These are phyloP conservation scores for Apis florea DNA, from an alignment of 1,140 invertebrate genomes.

Conservation along the genomic window DNA sequence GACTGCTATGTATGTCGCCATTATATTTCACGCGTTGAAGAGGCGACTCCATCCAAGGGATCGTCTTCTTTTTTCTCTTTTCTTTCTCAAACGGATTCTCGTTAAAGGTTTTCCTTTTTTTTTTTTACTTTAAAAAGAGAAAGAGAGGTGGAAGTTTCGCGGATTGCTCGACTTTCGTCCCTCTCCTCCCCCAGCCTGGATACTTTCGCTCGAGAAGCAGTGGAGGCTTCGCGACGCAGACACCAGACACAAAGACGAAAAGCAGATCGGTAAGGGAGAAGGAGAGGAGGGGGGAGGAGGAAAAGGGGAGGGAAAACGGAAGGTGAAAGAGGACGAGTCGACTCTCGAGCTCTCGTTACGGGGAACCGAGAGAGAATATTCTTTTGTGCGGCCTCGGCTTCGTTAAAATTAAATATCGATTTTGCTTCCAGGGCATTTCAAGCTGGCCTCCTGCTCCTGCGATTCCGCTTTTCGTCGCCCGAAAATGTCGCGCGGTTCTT, in stretches of 20 bases:
- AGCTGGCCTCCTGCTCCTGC: constrained; percentile 4
- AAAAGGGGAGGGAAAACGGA: background rate
- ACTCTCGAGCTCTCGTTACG: constrained; percentile 41
- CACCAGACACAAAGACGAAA: constrained; percentile 36
- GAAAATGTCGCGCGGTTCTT: background rate
- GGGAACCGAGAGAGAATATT: constrained; percentile 56
- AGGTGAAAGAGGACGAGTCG: constrained; percentile 29
- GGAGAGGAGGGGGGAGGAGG: constrained; percentile 9
- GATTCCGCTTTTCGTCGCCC: constrained; percentile 1
- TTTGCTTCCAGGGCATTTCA: constrained; percentile 53
- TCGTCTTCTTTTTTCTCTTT: too few relatives aligned
- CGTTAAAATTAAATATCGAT: constrained; percentile 73
- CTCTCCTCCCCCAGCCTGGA: background rate
- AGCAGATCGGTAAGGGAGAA: constrained; percentile 8
- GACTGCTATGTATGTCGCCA: too few relatives aligned
- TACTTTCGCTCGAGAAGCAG: background rate
- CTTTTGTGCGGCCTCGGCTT: constrained; percentile 61
- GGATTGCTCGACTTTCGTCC: background rate
- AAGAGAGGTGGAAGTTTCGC: background rate
- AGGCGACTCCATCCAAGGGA: too few relatives aligned
- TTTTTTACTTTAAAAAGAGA: too few relatives aligned
- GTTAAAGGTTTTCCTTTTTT: background rate
- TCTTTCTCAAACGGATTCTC: background rate
- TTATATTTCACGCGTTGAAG: too few relatives aligned
- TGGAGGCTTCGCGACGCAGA: background rate